A percentile compares a stretch with the other conserved stretches of the same genome.
phyloP scores from a whole-genome alignment of 2,797 vertebrate genomes.

The Anas capensis region DNA sequence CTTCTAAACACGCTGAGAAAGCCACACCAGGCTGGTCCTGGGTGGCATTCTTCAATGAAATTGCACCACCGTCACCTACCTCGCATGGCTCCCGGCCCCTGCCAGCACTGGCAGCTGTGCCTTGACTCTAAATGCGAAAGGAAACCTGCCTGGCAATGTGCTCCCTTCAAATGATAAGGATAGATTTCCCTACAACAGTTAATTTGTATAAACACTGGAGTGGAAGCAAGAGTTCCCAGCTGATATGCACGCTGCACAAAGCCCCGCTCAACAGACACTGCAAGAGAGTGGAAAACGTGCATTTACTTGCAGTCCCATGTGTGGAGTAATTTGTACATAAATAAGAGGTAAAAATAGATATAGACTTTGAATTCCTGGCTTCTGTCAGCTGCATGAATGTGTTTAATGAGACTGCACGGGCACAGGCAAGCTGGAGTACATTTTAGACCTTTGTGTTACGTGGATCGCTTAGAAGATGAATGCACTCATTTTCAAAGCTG shows the following conservation, averaged over 20 bases:
- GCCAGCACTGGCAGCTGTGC: background rate
- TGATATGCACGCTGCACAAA: background rate
- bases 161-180: background rate
- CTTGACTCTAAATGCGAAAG: background rate
- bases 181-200: background rate
- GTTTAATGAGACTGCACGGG: slow-evolving; percentile 22
- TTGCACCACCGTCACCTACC: accelerated
- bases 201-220: background rate
- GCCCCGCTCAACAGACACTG: background rate
- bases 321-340: background rate
- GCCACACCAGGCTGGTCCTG: background rate
- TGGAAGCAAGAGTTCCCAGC: background rate
- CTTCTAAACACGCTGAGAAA: background rate
- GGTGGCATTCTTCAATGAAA: background rate
- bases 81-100: background rate
- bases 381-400: background rate
- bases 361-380: background rate
- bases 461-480: slow-evolving; percentile 42
- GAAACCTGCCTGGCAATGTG: background rate
- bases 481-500: slow-evolving; percentile 36
- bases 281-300: background rate
- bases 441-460: background rate
- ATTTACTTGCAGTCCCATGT: background rate
- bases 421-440: background rate
- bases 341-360: slow-evolving; percentile 27